Base-by-base conservation (phyloP, 2,113 vertebrate genomes). In the Callopanchax toddi region DNA sequence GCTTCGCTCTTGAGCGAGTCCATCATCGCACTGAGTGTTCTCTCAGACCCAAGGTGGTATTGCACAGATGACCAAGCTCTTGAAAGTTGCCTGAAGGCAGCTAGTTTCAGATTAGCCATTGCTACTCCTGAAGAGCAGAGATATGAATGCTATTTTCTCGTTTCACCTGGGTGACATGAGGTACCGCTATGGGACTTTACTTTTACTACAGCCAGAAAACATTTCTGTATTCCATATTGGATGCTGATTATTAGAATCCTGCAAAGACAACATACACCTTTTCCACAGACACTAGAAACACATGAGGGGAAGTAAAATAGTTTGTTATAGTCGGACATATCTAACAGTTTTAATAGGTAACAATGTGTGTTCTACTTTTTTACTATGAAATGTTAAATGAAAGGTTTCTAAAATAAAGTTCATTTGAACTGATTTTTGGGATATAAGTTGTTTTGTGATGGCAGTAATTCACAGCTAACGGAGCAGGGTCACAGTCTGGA, bases 61-160 rank as follows among this genome's bases (percentile, higher is more conserved):
- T 67, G 53, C 17, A 26, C 42, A 49, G 60, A 67, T 52, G 53
- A 64, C 50, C 29, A 67, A 37, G 26, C 43, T 72, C 48, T 76
- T 61, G 46, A 67, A 65, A 65, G 22, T 29, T 43, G 34, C 18
- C 44, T 29, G 34, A 59, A 52, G 34, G 15, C n/a, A 20, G 37
- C 37, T 43, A 50, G 55, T 34, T 11, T 50, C 52, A 53, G 67
- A 36, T 44, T 18, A 39, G 18, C 10, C 17, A 45, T 40, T 50
- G 29, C 57, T 23, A 49, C 8, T 54, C 58, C 36, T 36, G 32
- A 46, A 43, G 53, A 59, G 59, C 53, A 36, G 25, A 55, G 13
- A 18, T 29, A 36, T 45, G 52, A 44, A 29, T n/a, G n/a, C 2
- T 15, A 6, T 59, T 43, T 44, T 44, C 40, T 13, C 11, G n/a